phyloP scores from a whole-genome alignment of 2,113 vertebrate genomes.

The Halichoerus grypus region DNA sequence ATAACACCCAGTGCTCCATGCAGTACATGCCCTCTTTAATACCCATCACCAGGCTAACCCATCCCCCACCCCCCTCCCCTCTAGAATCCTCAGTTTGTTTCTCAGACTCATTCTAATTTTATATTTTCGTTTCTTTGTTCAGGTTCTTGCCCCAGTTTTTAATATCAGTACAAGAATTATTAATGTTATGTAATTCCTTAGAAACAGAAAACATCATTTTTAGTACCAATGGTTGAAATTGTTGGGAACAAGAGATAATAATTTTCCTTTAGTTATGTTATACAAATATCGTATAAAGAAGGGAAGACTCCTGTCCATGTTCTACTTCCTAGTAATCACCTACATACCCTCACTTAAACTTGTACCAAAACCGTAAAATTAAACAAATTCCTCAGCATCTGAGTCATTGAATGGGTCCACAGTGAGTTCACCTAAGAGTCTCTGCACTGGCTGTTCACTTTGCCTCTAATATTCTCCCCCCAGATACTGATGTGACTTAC shows the following conservation, averaged over 20 bases:
- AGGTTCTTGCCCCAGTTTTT: background rate
- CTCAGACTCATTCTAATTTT: background rate
- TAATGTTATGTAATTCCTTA: background rate
- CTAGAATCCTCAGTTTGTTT: too few relatives aligned
- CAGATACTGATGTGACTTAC: background rate
- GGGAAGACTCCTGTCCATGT: background rate
- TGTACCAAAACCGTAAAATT: background rate
- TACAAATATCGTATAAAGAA: conserved; percentile 10
- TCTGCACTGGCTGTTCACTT: background rate
- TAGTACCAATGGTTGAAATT: background rate
- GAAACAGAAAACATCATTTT: conserved; percentile 1
- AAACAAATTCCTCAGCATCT: background rate
- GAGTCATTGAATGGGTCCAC: background rate
- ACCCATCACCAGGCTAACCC: too few relatives aligned
- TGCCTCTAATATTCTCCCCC: background rate
- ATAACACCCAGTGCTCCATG: too few relatives aligned
- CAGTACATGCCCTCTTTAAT: too few relatives aligned
- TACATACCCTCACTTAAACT: background rate
- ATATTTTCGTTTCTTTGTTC: conserved; percentile 6
- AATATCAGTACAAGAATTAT: background rate
- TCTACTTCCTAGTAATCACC: background rate
- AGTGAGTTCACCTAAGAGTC: background rate
- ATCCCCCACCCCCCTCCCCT: too few relatives aligned
- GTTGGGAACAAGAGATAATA: background rate
- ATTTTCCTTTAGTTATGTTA: conserved; percentile 20